Conservation (phyloP, 53 echinoderm and acorn worm species). For the Apostichopus leukothele region DNA sequence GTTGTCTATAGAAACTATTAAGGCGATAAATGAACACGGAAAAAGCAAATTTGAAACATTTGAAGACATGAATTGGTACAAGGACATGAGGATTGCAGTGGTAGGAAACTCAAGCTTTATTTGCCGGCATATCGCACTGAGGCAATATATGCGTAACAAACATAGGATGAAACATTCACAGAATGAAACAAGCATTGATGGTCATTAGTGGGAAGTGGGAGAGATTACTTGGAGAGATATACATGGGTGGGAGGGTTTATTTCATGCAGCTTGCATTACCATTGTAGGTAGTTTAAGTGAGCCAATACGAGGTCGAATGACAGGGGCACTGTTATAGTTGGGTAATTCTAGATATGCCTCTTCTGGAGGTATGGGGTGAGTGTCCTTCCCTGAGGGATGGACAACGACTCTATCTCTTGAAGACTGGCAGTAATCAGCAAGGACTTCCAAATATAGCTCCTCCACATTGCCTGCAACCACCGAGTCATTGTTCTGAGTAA, state of each 20-base stretch:
- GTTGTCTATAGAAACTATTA: no score
- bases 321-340: not conserved
- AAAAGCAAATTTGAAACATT: no score
- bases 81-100: no score
- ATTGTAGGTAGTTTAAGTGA: slow-evolving; percentile 29
- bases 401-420: not conserved
- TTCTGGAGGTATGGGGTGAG: not conserved
- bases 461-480: slow-evolving; percentile 16
- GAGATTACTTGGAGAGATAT: no score
- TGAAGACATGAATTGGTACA: no score
- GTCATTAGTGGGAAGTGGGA: not conserved
- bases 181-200: not conserved
- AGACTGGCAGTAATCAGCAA: slow-evolving; percentile 32
- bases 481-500: not conserved
- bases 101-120: no score
- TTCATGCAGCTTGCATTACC: slow-evolving; percentile 4
- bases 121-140: no score
- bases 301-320: slow-evolving; percentile 17
- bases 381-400: no score
- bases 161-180: no score
- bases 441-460: slow-evolving; percentile 28
- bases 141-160: no score
- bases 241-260: not conserved
- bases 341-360: slow-evolving; percentile 2
- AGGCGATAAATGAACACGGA: no score